Conservation (phyloP, 2,113 vertebrate genomes). For the Tonatia bakeri region DNA sequence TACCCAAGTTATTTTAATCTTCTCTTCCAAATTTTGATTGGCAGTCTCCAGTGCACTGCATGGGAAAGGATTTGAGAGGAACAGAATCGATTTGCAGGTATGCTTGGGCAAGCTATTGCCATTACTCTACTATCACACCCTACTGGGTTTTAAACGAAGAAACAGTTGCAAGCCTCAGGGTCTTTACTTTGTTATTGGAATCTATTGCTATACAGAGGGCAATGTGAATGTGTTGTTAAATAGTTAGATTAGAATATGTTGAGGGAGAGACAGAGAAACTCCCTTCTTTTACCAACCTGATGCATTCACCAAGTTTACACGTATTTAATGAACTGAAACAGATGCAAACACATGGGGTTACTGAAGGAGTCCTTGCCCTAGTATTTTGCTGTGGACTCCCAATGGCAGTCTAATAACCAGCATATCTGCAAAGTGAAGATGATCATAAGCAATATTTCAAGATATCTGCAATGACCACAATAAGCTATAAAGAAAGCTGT, state of each 20-base stretch:
- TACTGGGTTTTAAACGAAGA: not conserved
- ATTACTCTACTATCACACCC: not conserved
- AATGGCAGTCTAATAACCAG: not conserved
- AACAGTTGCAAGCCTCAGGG: not conserved
- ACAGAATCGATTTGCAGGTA: not conserved
- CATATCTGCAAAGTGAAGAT: not conserved
- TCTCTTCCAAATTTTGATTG: constrained; percentile 25
- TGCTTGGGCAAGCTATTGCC: not conserved
- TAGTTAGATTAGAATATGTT: not conserved
- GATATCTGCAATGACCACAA: not conserved
- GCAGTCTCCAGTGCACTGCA: not conserved
- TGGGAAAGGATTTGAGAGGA: not conserved
- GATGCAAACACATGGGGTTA: not conserved
- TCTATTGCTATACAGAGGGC: not conserved
- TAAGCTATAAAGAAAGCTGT: not conserved
- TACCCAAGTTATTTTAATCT: not conserved
- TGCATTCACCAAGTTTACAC: not conserved
- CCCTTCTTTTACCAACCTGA: not conserved
- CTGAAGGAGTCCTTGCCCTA: not conserved
- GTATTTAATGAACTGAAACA: constrained; percentile 10
- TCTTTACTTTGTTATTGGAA: not conserved
- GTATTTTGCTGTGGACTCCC: not conserved
- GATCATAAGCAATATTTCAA: not conserved
- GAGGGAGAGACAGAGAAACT: not conserved
- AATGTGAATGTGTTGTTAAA: not conserved